Conservation (phyloP, 23 tunicate genomes). For the Oikopleura vanhoeffeni region DNA sequence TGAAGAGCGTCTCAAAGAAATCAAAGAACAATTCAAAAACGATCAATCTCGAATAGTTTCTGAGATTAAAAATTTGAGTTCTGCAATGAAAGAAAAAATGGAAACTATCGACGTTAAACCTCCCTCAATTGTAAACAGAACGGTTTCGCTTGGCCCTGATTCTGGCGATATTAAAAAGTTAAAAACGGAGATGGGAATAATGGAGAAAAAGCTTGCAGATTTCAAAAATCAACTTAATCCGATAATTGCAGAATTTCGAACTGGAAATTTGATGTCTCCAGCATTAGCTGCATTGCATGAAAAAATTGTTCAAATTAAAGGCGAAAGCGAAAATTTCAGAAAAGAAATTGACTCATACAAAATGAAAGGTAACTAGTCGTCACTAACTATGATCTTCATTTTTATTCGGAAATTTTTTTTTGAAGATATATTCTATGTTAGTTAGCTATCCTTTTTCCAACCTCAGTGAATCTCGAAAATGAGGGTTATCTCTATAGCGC, state of each 20-base stretch:
- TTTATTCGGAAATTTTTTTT: no score
- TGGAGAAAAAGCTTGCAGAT: background rate
- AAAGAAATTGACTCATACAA: background rate
- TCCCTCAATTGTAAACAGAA: background rate
- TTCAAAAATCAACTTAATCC: background rate
- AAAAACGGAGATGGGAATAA: background rate
- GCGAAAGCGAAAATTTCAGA: background rate
- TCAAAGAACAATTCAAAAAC: no score
- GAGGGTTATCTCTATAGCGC: no score
- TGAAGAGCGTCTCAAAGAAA: no score
- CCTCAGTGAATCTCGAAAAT: no score
- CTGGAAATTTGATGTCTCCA: slow-evolving; percentile 6
- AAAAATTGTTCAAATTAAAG: background rate
- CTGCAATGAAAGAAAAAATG: background rate
- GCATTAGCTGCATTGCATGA: slow-evolving; percentile 3
- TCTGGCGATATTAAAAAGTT: background rate
- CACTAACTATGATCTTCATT: no score
- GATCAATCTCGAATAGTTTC: no score
- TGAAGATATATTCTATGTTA: no score
- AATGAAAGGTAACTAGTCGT: no score
- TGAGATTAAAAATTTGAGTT: background rate
- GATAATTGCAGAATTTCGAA: background rate
- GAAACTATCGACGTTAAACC: background rate
- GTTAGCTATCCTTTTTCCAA: no score
- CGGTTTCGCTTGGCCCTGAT: background rate